Conservation (phyloP, 2,113 vertebrate species). For the Silurus meridionalis region DNA sequence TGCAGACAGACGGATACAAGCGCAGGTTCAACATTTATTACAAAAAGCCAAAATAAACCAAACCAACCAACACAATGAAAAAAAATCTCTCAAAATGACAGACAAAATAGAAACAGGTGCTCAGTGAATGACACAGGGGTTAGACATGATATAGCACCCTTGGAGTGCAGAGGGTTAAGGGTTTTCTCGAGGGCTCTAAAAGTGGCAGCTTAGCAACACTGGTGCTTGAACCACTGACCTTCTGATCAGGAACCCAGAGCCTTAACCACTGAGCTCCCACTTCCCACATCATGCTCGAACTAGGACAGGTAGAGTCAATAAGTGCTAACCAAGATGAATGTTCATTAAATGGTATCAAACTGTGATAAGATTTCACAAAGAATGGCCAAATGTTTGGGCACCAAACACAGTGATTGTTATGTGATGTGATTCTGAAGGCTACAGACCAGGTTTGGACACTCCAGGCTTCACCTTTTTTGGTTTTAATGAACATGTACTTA, state of each 20-base stretch:
- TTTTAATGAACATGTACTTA: neutral
- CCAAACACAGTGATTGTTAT: neutral
- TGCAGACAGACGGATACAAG: neutral
- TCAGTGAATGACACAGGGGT: too few relatives aligned
- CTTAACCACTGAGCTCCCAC: too few relatives aligned
- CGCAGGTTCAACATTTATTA: neutral
- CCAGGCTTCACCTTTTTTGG: neutral
- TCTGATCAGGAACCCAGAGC: too few relatives aligned
- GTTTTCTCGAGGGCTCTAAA: too few relatives aligned
- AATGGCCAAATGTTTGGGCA: neutral
- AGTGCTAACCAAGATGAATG: neutral
- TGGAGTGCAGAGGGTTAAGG: too few relatives aligned
- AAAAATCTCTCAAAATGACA: neutral
- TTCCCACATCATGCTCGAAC: neutral
- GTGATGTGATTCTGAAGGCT: neutral
- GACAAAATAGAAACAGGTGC: neutral
- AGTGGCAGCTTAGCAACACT: too few relatives aligned
- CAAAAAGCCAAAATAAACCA: neutral
- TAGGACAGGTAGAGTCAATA: neutral
- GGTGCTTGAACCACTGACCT: too few relatives aligned
- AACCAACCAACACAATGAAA: neutral
- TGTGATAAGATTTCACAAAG: neutral
- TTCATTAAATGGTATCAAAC: neutral
- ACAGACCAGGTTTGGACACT: neutral
- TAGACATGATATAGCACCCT: too few relatives aligned